A percentile compares a stretch with the other conserved stretches of the same genome.
These are phyloP conservation scores for Megaustenia siamemsis DNA, from an alignment of 2,888 invertebrate species.

Conservation along the genomic window DNA sequence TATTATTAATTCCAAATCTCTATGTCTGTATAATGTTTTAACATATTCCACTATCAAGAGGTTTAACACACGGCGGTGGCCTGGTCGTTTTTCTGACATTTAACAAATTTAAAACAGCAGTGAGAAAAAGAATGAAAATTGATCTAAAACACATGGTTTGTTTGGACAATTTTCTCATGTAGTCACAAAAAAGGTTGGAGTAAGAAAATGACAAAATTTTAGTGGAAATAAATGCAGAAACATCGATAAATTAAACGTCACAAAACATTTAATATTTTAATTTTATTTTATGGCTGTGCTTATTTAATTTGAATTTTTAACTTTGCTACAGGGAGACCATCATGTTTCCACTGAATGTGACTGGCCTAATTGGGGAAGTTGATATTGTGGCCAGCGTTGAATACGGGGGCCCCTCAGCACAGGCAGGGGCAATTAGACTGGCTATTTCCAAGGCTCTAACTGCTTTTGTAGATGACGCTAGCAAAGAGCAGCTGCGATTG, in stretches of 20 bases:
- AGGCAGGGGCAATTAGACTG: constrained; percentile 93
- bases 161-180: neutral
- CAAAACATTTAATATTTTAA: too few species aligned
- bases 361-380: constrained; percentile 87
- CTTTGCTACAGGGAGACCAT: constrained; percentile 83
- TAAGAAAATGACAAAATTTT: too few species aligned
- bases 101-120: neutral
- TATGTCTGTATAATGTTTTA: too few species aligned
- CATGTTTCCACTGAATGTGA: constrained; percentile 91
- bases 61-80: too few species aligned
- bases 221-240: too few species aligned
- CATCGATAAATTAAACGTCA: too few species aligned
- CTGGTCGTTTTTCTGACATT: too few species aligned
- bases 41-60: too few species aligned
- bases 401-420: constrained; percentile 83
- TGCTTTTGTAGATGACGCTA: constrained; percentile 89
- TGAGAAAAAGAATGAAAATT: neutral
- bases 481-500: constrained; percentile 90
- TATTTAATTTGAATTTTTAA: neutral
- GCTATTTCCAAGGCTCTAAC: constrained; percentile 91
- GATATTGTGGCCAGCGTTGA: constrained; percentile 87
- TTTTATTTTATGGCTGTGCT: constrained; percentile 3
- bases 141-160: too few species aligned
- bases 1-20: too few species aligned
- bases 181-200: neutral